Conservation (phyloP, 2,113 vertebrate genomes). For the Sylvietta virens region DNA sequence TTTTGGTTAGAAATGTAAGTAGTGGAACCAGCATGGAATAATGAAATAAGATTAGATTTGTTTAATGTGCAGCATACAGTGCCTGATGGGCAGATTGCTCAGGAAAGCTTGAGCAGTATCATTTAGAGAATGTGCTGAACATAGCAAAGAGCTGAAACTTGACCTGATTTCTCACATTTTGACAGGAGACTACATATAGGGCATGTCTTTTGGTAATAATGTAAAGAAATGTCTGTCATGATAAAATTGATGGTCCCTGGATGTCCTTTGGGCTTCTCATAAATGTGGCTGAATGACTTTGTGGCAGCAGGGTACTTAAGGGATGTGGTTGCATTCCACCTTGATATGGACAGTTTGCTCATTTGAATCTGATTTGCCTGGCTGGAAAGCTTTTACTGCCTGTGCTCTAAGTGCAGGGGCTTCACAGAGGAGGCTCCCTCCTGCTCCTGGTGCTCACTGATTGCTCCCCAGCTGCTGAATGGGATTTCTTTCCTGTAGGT, state of each 20-base stretch:
- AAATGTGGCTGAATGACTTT: conserved; percentile 3
- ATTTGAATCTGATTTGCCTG: not conserved
- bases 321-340: not conserved
- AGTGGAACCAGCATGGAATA: conserved; percentile 50
- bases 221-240: conserved; percentile 41
- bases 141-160: conserved; percentile 13
- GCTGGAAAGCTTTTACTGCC: not conserved
- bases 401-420: not conserved
- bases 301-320: not conserved
- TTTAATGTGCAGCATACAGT: conserved; percentile 25
- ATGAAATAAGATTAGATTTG: conserved; percentile 65
- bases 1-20: conserved; percentile 58
- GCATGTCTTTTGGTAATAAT: conserved; percentile 47
- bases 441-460: not conserved
- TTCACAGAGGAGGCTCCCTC: not conserved
- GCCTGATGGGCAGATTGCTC: conserved; percentile 8
- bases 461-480: not conserved
- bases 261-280: conserved; percentile 65
- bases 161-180: conserved; percentile 32
- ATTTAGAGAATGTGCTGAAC: conserved; percentile 38
- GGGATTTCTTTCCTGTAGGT: not conserved
- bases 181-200: conserved; percentile 7
- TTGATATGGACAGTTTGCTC: not conserved
- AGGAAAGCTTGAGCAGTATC: not conserved
- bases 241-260: conserved; percentile 63